These are phyloP conservation scores for Cynodonichthys magdalenae DNA, from an alignment of 2,797 vertebrate genomes.

Conservation along the genomic window DNA sequence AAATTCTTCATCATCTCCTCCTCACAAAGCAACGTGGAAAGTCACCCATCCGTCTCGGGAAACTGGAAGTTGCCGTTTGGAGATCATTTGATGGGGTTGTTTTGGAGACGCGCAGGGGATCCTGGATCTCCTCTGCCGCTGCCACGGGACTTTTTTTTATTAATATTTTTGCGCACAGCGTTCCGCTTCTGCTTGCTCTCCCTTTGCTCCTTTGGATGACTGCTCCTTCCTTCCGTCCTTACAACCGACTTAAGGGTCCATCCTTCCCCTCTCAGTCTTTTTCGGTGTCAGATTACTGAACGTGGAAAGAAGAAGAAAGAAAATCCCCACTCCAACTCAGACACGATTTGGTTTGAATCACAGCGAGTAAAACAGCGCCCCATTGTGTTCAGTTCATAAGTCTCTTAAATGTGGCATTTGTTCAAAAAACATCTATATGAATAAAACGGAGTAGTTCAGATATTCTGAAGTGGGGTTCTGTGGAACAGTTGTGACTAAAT, in stretches of 20 bases:
- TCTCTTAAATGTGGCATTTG: no score
- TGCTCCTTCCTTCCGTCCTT: conserved; percentile 69
- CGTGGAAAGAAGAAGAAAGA: conserved; percentile 61
- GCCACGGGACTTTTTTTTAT: conserved; percentile 36
- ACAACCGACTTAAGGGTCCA: conserved; percentile 74
- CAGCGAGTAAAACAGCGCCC: conserved; percentile 67
- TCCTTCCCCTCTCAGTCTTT: conserved; percentile 66
- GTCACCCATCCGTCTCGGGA: conserved; percentile 88
- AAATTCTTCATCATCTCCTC: conserved; percentile 91
- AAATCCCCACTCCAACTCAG: conserved; percentile 70
- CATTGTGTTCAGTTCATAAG: conserved; percentile 31
- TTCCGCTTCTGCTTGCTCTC: conserved; percentile 39
- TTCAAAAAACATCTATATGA: no score
- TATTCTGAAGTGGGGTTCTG: no score
- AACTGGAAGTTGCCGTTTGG: conserved; percentile 73
- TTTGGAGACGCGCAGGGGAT: conserved; percentile 48
- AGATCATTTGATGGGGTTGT: conserved; percentile 60
- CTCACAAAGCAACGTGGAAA: conserved; percentile 84
- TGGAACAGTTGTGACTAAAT: no score
- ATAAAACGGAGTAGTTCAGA: no score
- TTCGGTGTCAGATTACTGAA: conserved; percentile 83
- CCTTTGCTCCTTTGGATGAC: conserved; percentile 47
- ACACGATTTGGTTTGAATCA: conserved; percentile 19
- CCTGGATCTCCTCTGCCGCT: conserved; percentile 49
- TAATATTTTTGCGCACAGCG: conserved; percentile 41